Percentiles rank a stretch among this genome's conserved stretches.
phyloP scores from a whole-genome alignment of 1,140 invertebrate species.

The Aethina tumida region DNA sequence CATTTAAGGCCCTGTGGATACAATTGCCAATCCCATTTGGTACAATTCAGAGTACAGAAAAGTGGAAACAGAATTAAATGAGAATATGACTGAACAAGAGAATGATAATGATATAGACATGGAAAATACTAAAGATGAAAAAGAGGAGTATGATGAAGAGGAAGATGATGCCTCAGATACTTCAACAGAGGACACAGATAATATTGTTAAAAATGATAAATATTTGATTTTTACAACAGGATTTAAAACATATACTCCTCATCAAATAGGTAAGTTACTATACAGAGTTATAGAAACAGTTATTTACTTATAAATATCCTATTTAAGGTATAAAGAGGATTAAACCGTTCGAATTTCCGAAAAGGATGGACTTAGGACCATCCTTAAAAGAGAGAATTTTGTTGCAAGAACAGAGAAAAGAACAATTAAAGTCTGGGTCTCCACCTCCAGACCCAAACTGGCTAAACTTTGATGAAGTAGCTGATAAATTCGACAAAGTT shows the following conservation, averaged over 20 bases:
- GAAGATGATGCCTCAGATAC: conserved; percentile 17
- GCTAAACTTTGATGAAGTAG: conserved; percentile 58
- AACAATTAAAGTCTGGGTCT: conserved; percentile 37
- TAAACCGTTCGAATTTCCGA: conserved; percentile 59
- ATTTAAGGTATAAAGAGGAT: conserved; percentile 64
- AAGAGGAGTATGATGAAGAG: conserved; percentile 20
- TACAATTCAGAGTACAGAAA: conserved; percentile 48
- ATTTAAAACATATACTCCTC: conserved; percentile 75
- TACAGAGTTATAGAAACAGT: background rate
- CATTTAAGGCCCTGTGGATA: no score
- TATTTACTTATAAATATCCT: conserved; percentile 3
- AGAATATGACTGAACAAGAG: conserved; percentile 12
- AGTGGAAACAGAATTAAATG: conserved; percentile 38
- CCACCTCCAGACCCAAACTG: conserved; percentile 51
- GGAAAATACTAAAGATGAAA: conserved; percentile 18
- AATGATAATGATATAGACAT: conserved; percentile 36
- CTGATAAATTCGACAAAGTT: conserved; percentile 64
- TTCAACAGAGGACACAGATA: conserved; percentile 35
- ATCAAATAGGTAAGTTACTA: conserved; percentile 58
- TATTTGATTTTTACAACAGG: conserved; percentile 81
- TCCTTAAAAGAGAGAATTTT: conserved; percentile 57
- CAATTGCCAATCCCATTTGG: conserved; percentile 35
- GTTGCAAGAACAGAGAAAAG: conserved; percentile 43
- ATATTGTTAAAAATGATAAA: conserved; percentile 46
- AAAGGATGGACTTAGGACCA: conserved; percentile 55